Conservation (phyloP, 2,797 vertebrate genomes). For the Centropyge bicolor region DNA sequence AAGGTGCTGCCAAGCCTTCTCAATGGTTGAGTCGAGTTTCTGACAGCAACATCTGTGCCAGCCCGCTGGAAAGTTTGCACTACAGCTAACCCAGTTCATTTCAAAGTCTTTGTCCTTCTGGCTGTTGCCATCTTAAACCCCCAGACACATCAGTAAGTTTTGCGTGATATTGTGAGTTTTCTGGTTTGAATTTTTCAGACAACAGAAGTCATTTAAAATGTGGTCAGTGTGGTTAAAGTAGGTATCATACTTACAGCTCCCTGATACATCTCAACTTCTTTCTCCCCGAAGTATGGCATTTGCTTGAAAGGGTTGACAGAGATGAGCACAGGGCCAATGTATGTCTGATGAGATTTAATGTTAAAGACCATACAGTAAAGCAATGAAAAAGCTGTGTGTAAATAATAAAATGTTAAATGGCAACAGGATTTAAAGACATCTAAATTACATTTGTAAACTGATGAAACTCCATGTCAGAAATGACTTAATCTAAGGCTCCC, state of each 20-base stretch:
- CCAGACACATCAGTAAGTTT: constrained; percentile 4
- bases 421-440: constrained; percentile 23
- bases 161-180: constrained; percentile 7
- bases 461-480: constrained; percentile 36
- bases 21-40: constrained; percentile 68
- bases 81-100: constrained; percentile 59
- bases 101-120: constrained; percentile 50
- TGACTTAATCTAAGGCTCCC: constrained; percentile 29
- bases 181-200: background rate
- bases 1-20: constrained; percentile 72
- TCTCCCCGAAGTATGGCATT: constrained; percentile 99
- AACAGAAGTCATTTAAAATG: constrained; percentile 16
- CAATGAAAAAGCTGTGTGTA: background rate
- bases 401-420: background rate
- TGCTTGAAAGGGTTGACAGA: constrained; percentile 99
- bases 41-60: constrained; percentile 70
- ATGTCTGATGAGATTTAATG: constrained; percentile 87
- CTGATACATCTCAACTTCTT: constrained; percentile 99
- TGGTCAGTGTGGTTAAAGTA: background rate
- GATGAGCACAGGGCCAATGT: constrained; percentile 97
- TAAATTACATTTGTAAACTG: constrained; percentile 19
- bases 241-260: constrained; percentile 92
- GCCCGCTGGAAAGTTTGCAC: constrained; percentile 63
- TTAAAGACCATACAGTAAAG: constrained; percentile 83
- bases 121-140: constrained; percentile 38